Percentiles rank a stretch among this genome's conserved stretches.
Evolutionary conservation across 2,888 invertebrate species (phyloP).

Genomic region (Apamea epomidion): DNA sequence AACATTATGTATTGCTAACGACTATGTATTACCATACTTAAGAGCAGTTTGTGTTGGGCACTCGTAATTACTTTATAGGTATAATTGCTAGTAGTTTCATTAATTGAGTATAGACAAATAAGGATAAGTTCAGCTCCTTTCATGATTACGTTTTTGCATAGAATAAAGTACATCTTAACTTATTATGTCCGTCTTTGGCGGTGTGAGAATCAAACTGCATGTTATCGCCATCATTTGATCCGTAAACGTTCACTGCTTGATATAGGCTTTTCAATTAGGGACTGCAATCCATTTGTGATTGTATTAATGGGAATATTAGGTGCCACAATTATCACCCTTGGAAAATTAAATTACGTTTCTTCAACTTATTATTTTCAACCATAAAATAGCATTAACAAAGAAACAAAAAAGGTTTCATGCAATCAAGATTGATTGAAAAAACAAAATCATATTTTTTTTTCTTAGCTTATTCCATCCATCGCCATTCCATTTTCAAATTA

Average conservation of each 20-base stretch:
- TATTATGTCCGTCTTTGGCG: not conserved
- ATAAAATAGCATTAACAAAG: not conserved
- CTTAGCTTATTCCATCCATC: not conserved
- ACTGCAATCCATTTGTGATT: not conserved
- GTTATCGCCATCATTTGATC: not conserved
- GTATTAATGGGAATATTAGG: not conserved
- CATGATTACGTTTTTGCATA: not conserved
- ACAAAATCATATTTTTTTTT: not conserved
- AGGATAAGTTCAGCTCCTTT: conserved; percentile 18
- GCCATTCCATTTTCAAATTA: conserved; percentile 48
- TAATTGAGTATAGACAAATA: conserved; percentile 26
- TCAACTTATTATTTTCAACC: not conserved
- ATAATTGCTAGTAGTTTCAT: conserved; percentile 32
- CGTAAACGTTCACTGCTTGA: not conserved
- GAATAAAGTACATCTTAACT: conserved; percentile 11
- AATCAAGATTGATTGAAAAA: conserved; percentile 16
- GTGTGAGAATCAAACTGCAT: conserved; percentile 22
- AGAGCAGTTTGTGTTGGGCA: conserved; percentile 21
- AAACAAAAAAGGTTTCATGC: not conserved
- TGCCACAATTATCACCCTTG: not conserved
- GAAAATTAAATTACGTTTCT: not conserved
- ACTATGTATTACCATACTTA: conserved; percentile 37
- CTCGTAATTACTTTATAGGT: conserved; percentile 25
- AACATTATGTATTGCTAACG: conserved; percentile 28
- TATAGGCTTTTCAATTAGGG: not conserved